Evolutionary conservation across 2,113 vertebrate species (phyloP), one percentile per base, ranked within the genome.

Genomic region (Dasypus novemcinctus): DNA sequence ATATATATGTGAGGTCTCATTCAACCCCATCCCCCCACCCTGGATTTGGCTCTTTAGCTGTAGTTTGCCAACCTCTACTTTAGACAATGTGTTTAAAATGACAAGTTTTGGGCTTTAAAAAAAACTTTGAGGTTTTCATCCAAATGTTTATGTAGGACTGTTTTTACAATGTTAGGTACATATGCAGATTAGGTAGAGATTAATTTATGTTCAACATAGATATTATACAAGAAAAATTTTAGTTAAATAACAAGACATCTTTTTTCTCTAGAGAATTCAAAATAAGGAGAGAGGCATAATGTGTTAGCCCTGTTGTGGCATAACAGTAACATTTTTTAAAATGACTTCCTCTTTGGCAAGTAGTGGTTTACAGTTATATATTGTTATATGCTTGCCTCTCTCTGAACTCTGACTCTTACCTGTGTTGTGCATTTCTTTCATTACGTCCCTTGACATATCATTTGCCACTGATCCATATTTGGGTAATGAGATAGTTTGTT

Each of bases 401-500:
- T 36, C 76, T 0, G 0, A 7, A 36, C 46, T 76, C 41, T 59
- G 29, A 20, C 29, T 61, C 74, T 93, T 33, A 29, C 46, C 66
- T 69, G 1, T 0, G 0, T 33, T 78, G 74, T 92, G 80, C 29
- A 2, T 52, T 68, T 75, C 78, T 87, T 95, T 76, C 38, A 36
- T 91, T 91, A 75, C 31, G 21, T 95, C 94, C 79, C 59, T 95
- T 88, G 74, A 78, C 76, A 43, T 94, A n/a, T 97, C 92, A 2
- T 74, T 95, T 98, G 95, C 96, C 96, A 57, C 78, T 13, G 90
- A 81, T 97, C 95, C 89, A 64, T 93, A 71, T 95, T 96, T 95
- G 90, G 68, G 84, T 98, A 97, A 98, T 95, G 96, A 97, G 97
- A 94, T 92, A 97, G 96, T 96, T 97, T 98, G 98, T 98, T 98